A percentile compares a stretch with the other conserved stretches of the same genome.
Evolutionary conservation across 2,797 vertebrate species (phyloP).

Genomic region (Phalloptychus januarius): DNA sequence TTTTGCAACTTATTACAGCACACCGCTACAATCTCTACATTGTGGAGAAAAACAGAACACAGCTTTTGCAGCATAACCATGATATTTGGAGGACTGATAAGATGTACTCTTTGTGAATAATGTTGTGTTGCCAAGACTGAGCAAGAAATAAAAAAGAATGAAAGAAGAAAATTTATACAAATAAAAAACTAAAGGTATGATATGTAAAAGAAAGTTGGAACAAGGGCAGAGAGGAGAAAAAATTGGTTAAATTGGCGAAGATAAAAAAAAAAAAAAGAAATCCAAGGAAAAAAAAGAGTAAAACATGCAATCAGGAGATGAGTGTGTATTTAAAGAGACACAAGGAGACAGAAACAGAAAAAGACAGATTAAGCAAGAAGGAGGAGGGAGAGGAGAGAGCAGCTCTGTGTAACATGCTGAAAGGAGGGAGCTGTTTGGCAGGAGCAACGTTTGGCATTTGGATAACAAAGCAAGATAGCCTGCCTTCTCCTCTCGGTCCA

Average conservation of each 20-base stretch:
- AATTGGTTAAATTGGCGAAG: conserved; percentile 16
- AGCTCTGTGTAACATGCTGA: conserved; percentile 55
- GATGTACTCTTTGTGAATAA: not conserved
- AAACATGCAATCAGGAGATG: conserved; percentile 4
- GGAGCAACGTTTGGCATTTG: conserved; percentile 65
- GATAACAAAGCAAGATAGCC: conserved; percentile 71
- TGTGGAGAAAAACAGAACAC: not conserved
- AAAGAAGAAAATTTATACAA: not conserved
- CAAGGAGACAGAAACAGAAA: conserved; percentile 35
- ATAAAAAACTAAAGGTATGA: conserved; percentile 12
- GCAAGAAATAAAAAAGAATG: not conserved
- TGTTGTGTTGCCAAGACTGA: not conserved
- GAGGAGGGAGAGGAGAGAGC: conserved; percentile 32
- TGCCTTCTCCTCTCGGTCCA: conserved; percentile 57
- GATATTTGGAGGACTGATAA: not conserved
- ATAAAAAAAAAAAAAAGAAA: conserved; percentile 36
- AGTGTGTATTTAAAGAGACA: conserved; percentile 17
- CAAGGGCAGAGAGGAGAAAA: conserved; percentile 25
- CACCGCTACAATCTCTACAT: not conserved
- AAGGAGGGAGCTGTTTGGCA: conserved; percentile 64
- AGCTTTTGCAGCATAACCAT: not conserved
- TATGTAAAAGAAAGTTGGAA: conserved; percentile 27
- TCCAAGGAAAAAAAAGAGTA: conserved; percentile 1
- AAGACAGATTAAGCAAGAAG: conserved; percentile 47
- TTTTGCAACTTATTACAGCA: not conserved